A percentile compares a stretch with the other conserved stretches of the same genome.
These are phyloP conservation scores for Heliconius melpomene DNA, from an alignment of 1,140 invertebrate genomes.

Conservation along the genomic window DNA sequence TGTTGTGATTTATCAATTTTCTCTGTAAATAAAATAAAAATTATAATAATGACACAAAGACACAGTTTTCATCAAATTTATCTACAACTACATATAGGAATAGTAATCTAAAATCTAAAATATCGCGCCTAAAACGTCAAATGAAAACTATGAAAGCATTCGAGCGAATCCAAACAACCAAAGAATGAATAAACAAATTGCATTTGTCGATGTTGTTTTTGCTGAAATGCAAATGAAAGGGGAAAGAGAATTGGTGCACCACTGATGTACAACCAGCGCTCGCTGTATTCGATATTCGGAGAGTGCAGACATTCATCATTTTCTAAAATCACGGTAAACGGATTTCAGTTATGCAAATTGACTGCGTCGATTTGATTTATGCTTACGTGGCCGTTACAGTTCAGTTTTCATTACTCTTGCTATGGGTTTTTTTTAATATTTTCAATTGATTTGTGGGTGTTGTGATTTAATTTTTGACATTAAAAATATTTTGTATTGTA, in stretches of 20 bases:
- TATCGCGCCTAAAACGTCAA: too few relatives aligned
- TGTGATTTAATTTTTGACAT: neutral
- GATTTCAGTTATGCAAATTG: conserved; percentile 30
- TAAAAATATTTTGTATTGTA: too few relatives aligned
- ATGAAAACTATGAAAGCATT: neutral
- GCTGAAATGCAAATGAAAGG: neutral
- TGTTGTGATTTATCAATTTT: too few relatives aligned
- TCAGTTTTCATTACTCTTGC: neutral
- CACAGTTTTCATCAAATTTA: too few relatives aligned
- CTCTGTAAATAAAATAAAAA: too few relatives aligned
- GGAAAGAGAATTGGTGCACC: conserved; percentile 13
- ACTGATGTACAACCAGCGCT: conserved; percentile 6
- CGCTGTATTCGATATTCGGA: neutral
- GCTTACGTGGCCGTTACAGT: neutral
- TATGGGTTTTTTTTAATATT: neutral
- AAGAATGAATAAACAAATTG: neutral
- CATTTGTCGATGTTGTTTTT: neutral
- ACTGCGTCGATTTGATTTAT: conserved; percentile 26
- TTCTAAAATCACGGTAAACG: conserved; percentile 20
- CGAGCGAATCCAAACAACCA: neutral
- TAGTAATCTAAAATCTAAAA: too few relatives aligned
- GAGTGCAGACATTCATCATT: conserved; percentile 24
- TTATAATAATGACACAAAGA: too few relatives aligned
- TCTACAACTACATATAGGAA: too few relatives aligned
- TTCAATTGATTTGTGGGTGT: neutral